phyloP scores from a whole-genome alignment of 2,888 invertebrate species.

The Teleogryllus oceanicus region DNA sequence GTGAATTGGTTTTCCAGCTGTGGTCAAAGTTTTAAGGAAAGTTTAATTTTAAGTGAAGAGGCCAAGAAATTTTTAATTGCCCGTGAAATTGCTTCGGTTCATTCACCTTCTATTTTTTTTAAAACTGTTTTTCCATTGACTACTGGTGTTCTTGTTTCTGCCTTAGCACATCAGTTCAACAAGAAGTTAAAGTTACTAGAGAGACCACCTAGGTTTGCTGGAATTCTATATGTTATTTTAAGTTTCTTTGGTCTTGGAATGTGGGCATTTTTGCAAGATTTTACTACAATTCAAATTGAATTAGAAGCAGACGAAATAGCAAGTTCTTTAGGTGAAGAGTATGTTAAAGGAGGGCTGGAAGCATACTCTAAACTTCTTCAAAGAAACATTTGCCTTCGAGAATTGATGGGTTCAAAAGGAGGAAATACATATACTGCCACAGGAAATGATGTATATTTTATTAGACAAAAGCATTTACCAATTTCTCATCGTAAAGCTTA shows the following conservation, averaged over 20 bases:
- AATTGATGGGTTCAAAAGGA: conserved; percentile 61
- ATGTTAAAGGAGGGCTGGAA: conserved; percentile 68
- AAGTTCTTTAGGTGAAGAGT: conserved; percentile 58
- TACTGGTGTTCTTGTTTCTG: conserved; percentile 54
- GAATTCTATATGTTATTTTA: conserved; percentile 55
- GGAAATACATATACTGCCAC: conserved; percentile 58
- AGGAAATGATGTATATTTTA: conserved; percentile 66
- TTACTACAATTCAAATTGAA: conserved; percentile 62
- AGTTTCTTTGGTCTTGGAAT: conserved; percentile 56
- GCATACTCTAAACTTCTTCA: conserved; percentile 70
- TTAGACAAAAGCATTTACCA: conserved; percentile 64
- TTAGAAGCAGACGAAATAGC: conserved; percentile 60
- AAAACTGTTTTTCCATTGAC: conserved; percentile 56
- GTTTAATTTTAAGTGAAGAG: conserved; percentile 69
- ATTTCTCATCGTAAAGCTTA: conserved; percentile 41
- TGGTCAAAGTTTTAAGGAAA: conserved; percentile 61
- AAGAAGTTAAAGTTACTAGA: conserved; percentile 54
- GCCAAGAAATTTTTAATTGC: conserved; percentile 79
- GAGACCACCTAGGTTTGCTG: conserved; percentile 51
- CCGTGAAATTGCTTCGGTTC: conserved; percentile 63
- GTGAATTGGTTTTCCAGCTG: conserved; percentile 64
- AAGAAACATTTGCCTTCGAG: conserved; percentile 69
- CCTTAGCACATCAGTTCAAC: conserved; percentile 54
- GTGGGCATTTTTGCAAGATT: conserved; percentile 65
- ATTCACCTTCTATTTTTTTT: conserved; percentile 57